phyloP scores from a whole-genome alignment of 2,888 invertebrate species.

The Dasysyrphus tricinctus region DNA sequence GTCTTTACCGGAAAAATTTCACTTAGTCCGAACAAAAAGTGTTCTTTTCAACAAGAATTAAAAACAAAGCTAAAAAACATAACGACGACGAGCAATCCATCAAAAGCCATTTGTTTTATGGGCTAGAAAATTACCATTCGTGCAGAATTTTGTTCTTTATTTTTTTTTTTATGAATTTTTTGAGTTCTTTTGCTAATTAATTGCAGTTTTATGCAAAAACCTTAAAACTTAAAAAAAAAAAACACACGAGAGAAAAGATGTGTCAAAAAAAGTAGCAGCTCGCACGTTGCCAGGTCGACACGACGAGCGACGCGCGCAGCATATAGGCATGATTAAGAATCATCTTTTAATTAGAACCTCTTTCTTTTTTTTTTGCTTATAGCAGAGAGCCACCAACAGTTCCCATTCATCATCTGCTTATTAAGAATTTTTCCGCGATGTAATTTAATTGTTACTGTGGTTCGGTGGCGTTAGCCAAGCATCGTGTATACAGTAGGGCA shows the following conservation, averaged over 20 bases:
- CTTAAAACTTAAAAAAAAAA: neutral
- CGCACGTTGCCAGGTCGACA: neutral
- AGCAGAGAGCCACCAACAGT: constrained; percentile 22
- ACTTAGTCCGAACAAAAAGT: constrained; percentile 49
- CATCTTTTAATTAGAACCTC: constrained; percentile 38
- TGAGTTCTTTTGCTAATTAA: constrained; percentile 48
- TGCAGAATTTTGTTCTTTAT: constrained; percentile 33
- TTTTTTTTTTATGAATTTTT: neutral
- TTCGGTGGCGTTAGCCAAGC: neutral
- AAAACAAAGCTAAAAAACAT: no score
- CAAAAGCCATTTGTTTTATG: constrained; percentile 70
- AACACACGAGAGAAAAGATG: constrained; percentile 27
- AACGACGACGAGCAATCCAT: constrained; percentile 24
- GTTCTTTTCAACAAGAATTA: constrained; percentile 19
- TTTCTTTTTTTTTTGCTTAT: neutral
- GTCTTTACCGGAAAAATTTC: constrained; percentile 63
- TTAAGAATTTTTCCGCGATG: constrained; percentile 59
- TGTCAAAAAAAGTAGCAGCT: constrained; percentile 36
- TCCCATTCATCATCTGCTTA: constrained; percentile 57
- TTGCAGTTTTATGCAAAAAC: constrained; percentile 51
- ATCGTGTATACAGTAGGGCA: neutral
- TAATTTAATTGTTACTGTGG: constrained; percentile 50
- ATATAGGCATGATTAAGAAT: constrained; percentile 19
- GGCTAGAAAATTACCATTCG: constrained; percentile 54
- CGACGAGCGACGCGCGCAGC: neutral